These are phyloP conservation scores for Leucoptera coffeella DNA, from an alignment of 2,888 invertebrate species.

Conservation along the genomic window DNA sequence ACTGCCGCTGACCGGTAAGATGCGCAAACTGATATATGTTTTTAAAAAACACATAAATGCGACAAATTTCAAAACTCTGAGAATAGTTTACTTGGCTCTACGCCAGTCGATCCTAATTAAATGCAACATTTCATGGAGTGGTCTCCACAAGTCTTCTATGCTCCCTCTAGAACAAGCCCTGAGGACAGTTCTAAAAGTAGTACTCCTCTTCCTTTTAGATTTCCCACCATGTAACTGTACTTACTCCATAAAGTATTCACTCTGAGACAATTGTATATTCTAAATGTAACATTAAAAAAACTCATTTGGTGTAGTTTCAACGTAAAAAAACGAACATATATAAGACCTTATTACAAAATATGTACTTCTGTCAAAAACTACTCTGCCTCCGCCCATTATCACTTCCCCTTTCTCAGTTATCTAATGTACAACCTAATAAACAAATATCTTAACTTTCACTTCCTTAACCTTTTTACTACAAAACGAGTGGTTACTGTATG, in stretches of 20 bases:
- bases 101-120: constrained; percentile 1
- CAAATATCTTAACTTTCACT: no score
- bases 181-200: constrained; percentile 1
- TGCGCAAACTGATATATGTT: constrained; percentile 1
- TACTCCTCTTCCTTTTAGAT: not conserved
- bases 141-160: not conserved
- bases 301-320: no score
- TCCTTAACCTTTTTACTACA: no score
- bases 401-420: no score
- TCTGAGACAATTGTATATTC: constrained; percentile 2
- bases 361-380: no score
- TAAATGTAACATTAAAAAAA: no score
- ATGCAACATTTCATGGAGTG: constrained; percentile 1
- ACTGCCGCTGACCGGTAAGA: not conserved
- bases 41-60: not conserved
- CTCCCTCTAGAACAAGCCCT: constrained; percentile 1
- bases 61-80: not conserved
- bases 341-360: no score
- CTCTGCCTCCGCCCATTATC: no score
- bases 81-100: constrained; percentile 2
- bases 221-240: constrained; percentile 1
- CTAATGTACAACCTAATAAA: no score
- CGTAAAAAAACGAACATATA: no score
- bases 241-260: not conserved
- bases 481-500: no score